Evolutionary conservation across 2,888 invertebrate species (phyloP), one percentile per base, ranked within the genome.

Genomic region (Ormyrus thymus): DNA sequence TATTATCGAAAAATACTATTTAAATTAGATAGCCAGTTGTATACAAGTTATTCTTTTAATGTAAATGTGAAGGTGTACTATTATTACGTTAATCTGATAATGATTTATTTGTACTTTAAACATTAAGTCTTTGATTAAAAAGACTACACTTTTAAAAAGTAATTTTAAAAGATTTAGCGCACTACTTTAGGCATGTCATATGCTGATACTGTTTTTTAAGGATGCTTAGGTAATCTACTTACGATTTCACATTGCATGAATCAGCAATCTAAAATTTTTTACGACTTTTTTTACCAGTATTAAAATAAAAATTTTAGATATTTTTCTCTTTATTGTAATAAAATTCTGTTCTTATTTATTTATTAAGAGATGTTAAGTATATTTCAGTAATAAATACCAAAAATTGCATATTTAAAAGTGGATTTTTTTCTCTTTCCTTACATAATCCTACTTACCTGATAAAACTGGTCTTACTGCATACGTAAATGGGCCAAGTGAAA

Each of bases 371-470:
- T 81, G 65, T 74, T 81, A 76, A 77, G 73, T 79, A 81, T 81
- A 81, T 81, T 81, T 81, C 81, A 81, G 61, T 79, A 81, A 81
- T 81, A 81, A 81, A 81, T 81, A 81, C 78, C 79, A 79, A 81
- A 81, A 81, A 81, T 76, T 73, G 56, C 69, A 70, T 77, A 79
- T 61, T 71, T 75, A 68, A 66, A 71, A 51, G 10, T 10, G 43
- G 9, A 45, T 72, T 61, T 72, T 62, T 45, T 15, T 77, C n/a
- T 53, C 53, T 55, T 74, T 50, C 50, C 48, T 29, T 58, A 45
- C 29, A 59, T 65, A 29, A 29, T 58, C 45, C 64, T 51, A 59
- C 9, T 55, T 11, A n/a, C 29, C 29, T 29, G 29, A 29, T 29
- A 29, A 29, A 29, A 29, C 29, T 29, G 4, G 1, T 4, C 3